These are phyloP conservation scores for Pseudomyrmex pallidus DNA, from an alignment of 1,140 invertebrate species.

Conservation along the genomic window DNA sequence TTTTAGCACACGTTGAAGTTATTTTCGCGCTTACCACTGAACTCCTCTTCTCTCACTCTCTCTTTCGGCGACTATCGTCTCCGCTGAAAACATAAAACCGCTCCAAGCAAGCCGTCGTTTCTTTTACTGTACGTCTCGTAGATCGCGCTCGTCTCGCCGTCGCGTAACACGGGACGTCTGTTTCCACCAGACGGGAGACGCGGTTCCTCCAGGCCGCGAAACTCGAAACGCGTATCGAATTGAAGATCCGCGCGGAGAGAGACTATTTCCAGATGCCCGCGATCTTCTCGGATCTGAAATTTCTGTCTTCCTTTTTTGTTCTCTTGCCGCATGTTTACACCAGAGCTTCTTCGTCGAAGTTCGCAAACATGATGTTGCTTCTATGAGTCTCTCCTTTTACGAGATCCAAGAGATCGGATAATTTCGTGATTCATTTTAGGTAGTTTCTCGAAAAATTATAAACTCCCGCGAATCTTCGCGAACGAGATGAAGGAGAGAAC, in stretches of 20 bases:
- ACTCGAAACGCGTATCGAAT: neutral
- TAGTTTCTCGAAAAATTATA: no score
- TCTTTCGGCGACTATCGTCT: conserved; percentile 70
- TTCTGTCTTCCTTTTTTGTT: neutral
- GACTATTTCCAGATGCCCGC: conserved; percentile 70
- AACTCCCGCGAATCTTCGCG: neutral
- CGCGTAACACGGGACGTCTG: conserved; percentile 1
- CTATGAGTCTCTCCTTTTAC: no score
- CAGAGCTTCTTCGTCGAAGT: no score
- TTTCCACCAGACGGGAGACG: neutral
- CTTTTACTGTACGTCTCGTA: neutral
- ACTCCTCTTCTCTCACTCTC: conserved; percentile 64
- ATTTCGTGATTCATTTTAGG: no score
- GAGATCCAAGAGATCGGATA: no score
- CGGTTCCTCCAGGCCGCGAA: neutral
- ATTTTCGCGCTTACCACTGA: conserved; percentile 80
- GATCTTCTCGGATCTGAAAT: conserved; percentile 38
- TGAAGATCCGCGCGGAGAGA: neutral
- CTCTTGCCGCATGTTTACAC: neutral
- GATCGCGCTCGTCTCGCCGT: conserved; percentile 29
- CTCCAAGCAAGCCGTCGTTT: conserved; percentile 39
- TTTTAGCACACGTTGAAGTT: conserved; percentile 82
- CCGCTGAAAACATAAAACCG: conserved; percentile 71
- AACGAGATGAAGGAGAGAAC: neutral
- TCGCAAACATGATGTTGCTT: no score